Evolutionary conservation across 2,797 vertebrate species (phyloP).

Genomic region (Sciurus vulgaris): DNA sequence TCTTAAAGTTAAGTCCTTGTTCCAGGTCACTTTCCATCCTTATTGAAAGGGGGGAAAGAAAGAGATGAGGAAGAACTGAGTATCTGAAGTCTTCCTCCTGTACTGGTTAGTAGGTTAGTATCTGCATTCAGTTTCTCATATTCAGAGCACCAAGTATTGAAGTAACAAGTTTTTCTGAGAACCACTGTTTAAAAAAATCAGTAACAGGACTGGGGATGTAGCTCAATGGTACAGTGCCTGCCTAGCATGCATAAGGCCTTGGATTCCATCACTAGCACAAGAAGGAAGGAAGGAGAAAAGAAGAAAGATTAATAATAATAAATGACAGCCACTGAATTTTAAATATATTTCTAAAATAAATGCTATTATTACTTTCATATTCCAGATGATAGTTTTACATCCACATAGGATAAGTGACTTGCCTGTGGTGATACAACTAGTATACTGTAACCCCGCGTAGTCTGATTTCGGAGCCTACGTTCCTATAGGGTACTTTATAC

Average conservation of each 20-base stretch:
- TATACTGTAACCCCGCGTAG: background rate
- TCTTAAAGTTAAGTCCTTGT: background rate
- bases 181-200: conserved; percentile 19
- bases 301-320: background rate
- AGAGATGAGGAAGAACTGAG: background rate
- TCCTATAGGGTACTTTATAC: conserved; percentile 3
- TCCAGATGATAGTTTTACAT: conserved; percentile 28
- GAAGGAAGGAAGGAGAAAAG: no score
- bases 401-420: conserved; percentile 19
- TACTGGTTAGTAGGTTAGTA: background rate
- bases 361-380: conserved; percentile 51
- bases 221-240: no score
- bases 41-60: background rate
- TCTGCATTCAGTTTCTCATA: conserved; percentile 54
- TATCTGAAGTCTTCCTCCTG: conserved; percentile 8
- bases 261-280: no score
- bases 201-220: background rate
- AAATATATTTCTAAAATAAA: conserved; percentile 24
- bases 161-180: conserved; percentile 56
- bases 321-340: conserved; percentile 43
- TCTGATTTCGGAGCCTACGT: conserved; percentile 22
- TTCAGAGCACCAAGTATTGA: background rate
- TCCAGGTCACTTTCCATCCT: conserved; percentile 33
- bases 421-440: background rate
- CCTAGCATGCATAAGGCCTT: no score